phyloP scores from a whole-genome alignment of 2,888 invertebrate genomes.

The Diaphora mendica region DNA sequence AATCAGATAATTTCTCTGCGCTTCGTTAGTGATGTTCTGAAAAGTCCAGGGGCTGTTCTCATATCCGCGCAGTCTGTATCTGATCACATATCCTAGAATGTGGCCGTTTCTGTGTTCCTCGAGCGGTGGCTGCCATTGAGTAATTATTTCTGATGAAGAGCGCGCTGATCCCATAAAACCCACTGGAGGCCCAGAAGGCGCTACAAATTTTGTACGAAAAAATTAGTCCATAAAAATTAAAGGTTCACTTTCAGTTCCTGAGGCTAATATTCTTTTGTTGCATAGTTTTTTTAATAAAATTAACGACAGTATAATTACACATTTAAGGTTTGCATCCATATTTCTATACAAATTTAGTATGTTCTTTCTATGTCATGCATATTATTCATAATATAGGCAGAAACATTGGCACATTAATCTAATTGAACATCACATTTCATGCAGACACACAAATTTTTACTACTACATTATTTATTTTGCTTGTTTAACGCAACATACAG shows the following conservation, averaged over 20 bases:
- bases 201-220: slow-evolving; percentile 76
- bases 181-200: slow-evolving; percentile 98
- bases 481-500: slow-evolving; percentile 1
- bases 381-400: slow-evolving; percentile 2
- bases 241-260: background rate
- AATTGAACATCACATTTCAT: slow-evolving; percentile 40
- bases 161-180: slow-evolving; percentile 98
- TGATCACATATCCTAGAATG: slow-evolving; percentile 96
- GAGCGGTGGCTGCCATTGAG: slow-evolving; percentile 98
- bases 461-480: slow-evolving; percentile 21
- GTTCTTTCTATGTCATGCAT: slow-evolving; percentile 15
- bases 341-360: background rate
- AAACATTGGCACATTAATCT: slow-evolving; percentile 15
- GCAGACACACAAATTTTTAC: slow-evolving; percentile 42
- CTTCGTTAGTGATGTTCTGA: slow-evolving; percentile 97
- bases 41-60: slow-evolving; percentile 96
- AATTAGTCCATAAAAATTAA: background rate
- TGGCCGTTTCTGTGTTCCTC: slow-evolving; percentile 98
- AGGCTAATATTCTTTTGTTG: background rate
- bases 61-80: slow-evolving; percentile 96
- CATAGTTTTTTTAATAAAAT: background rate
- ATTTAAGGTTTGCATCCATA: background rate
- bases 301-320: background rate
- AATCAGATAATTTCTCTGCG: slow-evolving; percentile 95
- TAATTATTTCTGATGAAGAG: slow-evolving; percentile 97